phyloP scores from a whole-genome alignment of 2,797 vertebrate genomes.

The Meriones psammophilus region DNA sequence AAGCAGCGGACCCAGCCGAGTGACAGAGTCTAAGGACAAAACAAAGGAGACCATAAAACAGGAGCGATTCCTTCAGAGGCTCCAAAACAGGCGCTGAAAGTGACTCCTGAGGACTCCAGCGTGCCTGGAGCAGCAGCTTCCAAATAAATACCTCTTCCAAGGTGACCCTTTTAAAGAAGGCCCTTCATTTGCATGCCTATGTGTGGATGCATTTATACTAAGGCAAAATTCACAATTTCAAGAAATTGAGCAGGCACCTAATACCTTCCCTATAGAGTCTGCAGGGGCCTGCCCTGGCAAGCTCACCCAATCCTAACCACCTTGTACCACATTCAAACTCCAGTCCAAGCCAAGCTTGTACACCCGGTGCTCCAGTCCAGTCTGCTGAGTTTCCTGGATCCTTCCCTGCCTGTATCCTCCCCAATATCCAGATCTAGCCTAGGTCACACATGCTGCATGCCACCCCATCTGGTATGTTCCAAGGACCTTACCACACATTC shows the following conservation, averaged over 20 bases:
- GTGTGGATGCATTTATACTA: background rate
- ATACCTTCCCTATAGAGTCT: background rate
- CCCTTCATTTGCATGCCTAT: background rate
- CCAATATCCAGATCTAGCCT: background rate
- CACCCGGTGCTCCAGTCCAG: background rate
- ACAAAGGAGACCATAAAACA: constrained; percentile 61
- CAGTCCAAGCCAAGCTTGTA: background rate
- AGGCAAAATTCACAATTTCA: constrained; percentile 27
- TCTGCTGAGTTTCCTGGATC: background rate
- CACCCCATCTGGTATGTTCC: background rate
- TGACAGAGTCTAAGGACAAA: constrained; percentile 51
- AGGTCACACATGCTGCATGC: background rate
- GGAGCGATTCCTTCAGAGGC: constrained; percentile 12
- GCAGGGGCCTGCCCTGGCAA: background rate
- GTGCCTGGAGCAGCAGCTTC: background rate
- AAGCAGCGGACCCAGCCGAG: background rate
- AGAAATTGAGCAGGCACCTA: constrained; percentile 13
- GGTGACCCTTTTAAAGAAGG: constrained; percentile 1
- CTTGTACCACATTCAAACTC: background rate
- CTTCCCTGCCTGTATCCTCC: background rate
- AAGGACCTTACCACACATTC: background rate
- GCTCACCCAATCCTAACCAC: background rate
- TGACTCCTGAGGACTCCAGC: background rate
- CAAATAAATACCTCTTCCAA: constrained; percentile 47
- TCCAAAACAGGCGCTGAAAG: background rate